These are phyloP conservation scores for Zootoca vivipara DNA, from an alignment of 2,113 vertebrate species.

Conservation along the genomic window DNA sequence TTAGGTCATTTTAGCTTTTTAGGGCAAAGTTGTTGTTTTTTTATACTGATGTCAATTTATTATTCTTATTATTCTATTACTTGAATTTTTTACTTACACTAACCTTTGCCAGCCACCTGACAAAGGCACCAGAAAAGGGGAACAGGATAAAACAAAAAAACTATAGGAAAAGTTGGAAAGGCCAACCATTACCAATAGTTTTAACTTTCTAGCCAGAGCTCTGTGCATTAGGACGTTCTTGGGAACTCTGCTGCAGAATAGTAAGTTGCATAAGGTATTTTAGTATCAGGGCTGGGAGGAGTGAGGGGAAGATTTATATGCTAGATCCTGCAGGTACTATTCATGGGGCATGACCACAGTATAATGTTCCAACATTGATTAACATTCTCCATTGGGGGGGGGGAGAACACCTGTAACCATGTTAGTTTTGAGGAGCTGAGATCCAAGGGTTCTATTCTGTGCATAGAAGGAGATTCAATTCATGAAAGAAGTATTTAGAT, in stretches of 20 bases:
- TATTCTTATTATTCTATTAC: no score
- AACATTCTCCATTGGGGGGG: background rate
- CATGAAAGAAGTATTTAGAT: background rate
- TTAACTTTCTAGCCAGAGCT: background rate
- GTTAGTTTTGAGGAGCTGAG: background rate
- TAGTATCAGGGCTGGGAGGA: background rate
- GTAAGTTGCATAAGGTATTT: background rate
- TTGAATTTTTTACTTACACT: no score
- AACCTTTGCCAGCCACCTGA: no score
- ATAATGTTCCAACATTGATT: background rate
- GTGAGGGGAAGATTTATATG: background rate
- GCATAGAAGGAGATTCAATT: background rate
- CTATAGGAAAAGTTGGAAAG: background rate
- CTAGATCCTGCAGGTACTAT: background rate
- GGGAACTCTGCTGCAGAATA: background rate
- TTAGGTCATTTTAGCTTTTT: no score
- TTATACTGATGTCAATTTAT: no score
- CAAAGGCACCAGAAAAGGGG: background rate
- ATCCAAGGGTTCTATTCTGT: background rate
- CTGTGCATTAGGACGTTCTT: background rate
- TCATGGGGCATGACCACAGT: background rate
- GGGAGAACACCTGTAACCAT: background rate
- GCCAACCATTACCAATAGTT: no score
- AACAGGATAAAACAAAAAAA: background rate
- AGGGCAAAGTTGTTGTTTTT: no score